Base-by-base conservation (phyloP, 2,888 invertebrate species). In the Dolomedes plantarius region DNA sequence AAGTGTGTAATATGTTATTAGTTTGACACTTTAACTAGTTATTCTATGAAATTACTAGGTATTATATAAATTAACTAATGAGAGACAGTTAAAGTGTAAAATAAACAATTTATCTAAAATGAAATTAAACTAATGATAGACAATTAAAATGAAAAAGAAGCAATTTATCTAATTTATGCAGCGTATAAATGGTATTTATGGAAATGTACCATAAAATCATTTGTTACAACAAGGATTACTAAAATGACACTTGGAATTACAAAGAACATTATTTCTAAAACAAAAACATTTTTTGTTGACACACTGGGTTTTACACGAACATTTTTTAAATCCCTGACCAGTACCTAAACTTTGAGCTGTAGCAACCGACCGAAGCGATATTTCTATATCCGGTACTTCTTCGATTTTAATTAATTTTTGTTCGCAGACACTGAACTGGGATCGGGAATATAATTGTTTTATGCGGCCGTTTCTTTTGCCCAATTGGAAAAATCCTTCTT, bases 341-440 rank as follows among this genome's bases (percentile, higher is more conserved):
- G 81, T 74, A 81, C 74, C 62, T 81, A 81, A 81, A 81, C 68
- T 82, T 82, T 82, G 75, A 82, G 68, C 74, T 75, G 75, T 82
- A 75, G 69, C 74, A 76, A 82, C 82, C 82, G 71, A 82, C 76
- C 64, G 27, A 82, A 82, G 64, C 75, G 82, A 76, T 69, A 74
- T 81, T 69, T 81, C 81, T 81, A 81, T 67, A 81, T 81, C 74
- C 62, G 74, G 81, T 56, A 81, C 81, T 81, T 81, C 81, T 81
- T 81, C 74, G 68, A 81, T 74, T 74, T 74, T 62, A 81, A 74
- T 74, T 74, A 73, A 73, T 80, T 80, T 80, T 80, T 72, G 72
- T 79, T 72, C 79, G 65, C 64, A 79, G 79, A 79, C 79, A 65
- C 79, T 79, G 79, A 79, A 79, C 79, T 79, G 64, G 64, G 79